A percentile compares a stretch with the other conserved stretches of the same genome.
These are phyloP conservation scores for Callimorpha dominula DNA, from an alignment of 2,888 invertebrate species.

Conservation along the genomic window DNA sequence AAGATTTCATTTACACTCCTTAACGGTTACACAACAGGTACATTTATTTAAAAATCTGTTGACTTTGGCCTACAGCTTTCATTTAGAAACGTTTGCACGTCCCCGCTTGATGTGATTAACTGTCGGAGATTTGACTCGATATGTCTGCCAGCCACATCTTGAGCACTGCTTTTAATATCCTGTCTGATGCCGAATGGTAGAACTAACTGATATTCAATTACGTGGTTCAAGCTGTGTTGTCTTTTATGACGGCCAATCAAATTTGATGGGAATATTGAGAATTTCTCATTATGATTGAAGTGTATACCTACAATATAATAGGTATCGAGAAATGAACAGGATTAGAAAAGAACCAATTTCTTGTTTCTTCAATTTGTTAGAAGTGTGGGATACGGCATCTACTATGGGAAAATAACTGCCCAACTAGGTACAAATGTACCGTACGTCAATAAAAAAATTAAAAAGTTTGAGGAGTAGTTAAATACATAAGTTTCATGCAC, in stretches of 20 bases:
- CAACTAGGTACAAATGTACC: too few relatives aligned
- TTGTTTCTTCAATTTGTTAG: too few relatives aligned
- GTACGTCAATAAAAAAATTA: too few relatives aligned
- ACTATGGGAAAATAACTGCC: too few relatives aligned
- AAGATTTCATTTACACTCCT: neutral
- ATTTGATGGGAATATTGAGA: neutral
- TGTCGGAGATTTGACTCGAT: conserved; percentile 29
- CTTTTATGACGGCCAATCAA: neutral
- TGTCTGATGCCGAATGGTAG: conserved; percentile 2
- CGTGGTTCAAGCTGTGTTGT: neutral
- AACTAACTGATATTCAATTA: conserved; percentile 4
- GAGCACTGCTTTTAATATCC: conserved; percentile 26
- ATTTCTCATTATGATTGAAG: neutral
- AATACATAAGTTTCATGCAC: too few relatives aligned
- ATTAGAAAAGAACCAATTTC: too few relatives aligned
- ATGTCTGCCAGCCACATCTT: conserved; percentile 24
- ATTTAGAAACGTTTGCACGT: conserved; percentile 1
- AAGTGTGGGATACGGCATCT: too few relatives aligned
- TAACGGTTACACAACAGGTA: neutral
- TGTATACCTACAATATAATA: neutral
- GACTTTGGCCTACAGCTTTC: conserved; percentile 4
- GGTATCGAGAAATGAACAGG: too few relatives aligned
- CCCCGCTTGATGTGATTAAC: conserved; percentile 21
- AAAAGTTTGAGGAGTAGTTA: too few relatives aligned
- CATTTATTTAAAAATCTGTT: conserved; percentile 8